A percentile compares a stretch with the other conserved stretches of the same genome.
Evolutionary conservation across 2,797 vertebrate species (phyloP).

Genomic region (Falco naumanni): DNA sequence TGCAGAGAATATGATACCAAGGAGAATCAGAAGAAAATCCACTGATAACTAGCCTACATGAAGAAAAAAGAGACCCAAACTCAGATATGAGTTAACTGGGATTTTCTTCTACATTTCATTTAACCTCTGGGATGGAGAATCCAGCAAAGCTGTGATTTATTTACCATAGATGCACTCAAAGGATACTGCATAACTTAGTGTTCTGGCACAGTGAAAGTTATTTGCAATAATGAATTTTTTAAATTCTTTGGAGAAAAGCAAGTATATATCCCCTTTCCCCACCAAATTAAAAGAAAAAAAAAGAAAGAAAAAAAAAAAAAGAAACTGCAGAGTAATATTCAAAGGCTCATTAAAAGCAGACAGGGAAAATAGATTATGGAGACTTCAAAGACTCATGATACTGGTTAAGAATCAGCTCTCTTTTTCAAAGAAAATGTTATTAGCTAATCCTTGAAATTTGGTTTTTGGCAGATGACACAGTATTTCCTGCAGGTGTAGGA

Average conservation of each 20-base stretch:
- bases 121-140: slow-evolving; percentile 2
- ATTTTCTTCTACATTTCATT: slow-evolving; percentile 18
- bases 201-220: slow-evolving; percentile 32
- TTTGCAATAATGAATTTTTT: slow-evolving; percentile 36
- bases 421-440: slow-evolving; percentile 68
- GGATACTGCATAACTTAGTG: slow-evolving; percentile 1
- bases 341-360: slow-evolving; percentile 68
- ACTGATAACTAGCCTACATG: not conserved
- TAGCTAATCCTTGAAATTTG: slow-evolving; percentile 70
- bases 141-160: slow-evolving; percentile 29
- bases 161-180: slow-evolving; percentile 7
- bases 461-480: slow-evolving; percentile 57
- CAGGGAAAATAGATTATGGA: slow-evolving; percentile 58
- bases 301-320: not conserved
- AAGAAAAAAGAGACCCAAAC: not conserved
- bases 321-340: slow-evolving; percentile 29
- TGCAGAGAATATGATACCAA: not conserved
- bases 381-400: slow-evolving; percentile 55
- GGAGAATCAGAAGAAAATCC: not conserved
- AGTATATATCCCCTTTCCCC: slow-evolving; percentile 19
- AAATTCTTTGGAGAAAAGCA: slow-evolving; percentile 43
- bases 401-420: slow-evolving; percentile 63
- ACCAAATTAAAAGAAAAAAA: not conserved
- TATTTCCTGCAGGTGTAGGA: slow-evolving; percentile 69
- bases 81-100: not conserved